Conservation (phyloP, 37 sponge, comb jelly and placozoan genomes). For the Eunapius fragilis region DNA sequence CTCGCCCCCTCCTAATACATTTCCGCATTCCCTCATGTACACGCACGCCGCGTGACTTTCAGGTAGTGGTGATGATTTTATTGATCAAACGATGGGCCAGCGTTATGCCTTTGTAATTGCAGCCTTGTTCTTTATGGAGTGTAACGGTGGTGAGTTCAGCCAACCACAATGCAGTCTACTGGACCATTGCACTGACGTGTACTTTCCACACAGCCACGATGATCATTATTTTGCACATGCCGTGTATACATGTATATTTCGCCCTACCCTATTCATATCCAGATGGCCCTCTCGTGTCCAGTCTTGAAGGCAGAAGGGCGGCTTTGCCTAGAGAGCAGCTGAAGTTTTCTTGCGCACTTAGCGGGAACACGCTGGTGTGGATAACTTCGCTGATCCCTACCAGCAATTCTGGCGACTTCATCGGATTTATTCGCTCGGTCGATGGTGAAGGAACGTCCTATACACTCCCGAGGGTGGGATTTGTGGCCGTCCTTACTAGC, state of each 20-base stretch:
- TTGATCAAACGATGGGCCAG: neutral
- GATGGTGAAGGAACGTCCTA: neutral
- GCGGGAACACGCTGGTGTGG: neutral
- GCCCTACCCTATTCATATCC: too few species aligned
- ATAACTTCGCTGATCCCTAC: neutral
- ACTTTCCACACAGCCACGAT: too few species aligned
- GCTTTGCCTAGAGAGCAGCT: neutral
- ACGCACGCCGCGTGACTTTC: too few species aligned
- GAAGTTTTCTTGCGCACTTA: neutral
- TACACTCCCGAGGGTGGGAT: neutral
- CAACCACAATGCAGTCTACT: neutral
- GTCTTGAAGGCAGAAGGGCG: neutral
- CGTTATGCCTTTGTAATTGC: neutral
- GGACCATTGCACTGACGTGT: too few species aligned
- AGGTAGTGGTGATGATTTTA: too few species aligned
- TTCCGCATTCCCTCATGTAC: too few species aligned
- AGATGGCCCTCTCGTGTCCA: neutral
- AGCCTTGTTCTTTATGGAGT: neutral
- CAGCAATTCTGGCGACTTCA: neutral
- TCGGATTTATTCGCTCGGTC: neutral
- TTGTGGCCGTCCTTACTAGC: neutral
- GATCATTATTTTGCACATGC: too few species aligned
- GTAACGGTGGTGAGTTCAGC: neutral
- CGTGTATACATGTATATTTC: too few species aligned
- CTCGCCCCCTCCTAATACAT: too few species aligned